A percentile compares a stretch with the other conserved stretches of the same genome.
These are phyloP conservation scores for Struthio camelus DNA, from an alignment of 2,113 vertebrate species.

Conservation along the genomic window DNA sequence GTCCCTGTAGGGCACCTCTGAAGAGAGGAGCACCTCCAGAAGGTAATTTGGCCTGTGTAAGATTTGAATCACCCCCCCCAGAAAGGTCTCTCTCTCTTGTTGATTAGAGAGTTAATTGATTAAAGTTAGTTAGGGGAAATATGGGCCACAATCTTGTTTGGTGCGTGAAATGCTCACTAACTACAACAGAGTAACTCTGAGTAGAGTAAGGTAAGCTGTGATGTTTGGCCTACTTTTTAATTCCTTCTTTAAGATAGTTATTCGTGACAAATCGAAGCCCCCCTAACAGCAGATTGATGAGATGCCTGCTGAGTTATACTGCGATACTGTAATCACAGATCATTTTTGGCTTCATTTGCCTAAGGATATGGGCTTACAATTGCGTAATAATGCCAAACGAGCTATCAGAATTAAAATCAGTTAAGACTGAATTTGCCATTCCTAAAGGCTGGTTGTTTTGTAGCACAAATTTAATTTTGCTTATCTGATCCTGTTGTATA, in stretches of 20 bases:
- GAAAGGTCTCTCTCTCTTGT: rapidly evolving
- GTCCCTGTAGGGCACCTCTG: not conserved
- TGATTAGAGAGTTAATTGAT: not conserved
- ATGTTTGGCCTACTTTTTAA: not conserved
- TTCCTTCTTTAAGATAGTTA: not conserved
- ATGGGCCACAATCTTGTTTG: not conserved
- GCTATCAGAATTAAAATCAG: rapidly evolving
- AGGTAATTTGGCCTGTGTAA: not conserved
- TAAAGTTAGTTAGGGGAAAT: not conserved
- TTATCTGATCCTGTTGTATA: not conserved
- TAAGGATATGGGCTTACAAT: rapidly evolving
- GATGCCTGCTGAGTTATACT: not conserved
- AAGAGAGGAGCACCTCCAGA: not conserved
- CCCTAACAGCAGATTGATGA: rapidly evolving
- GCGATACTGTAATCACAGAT: rapidly evolving
- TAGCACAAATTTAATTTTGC: not conserved
- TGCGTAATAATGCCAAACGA: rapidly evolving
- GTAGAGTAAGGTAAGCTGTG: not conserved
- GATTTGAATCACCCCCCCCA: not conserved
- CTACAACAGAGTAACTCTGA: not conserved
- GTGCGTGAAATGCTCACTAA: not conserved
- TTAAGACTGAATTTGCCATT: not conserved
- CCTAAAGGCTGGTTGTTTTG: not conserved
- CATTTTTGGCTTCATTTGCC: rapidly evolving
- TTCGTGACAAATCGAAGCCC: rapidly evolving